Evolutionary conservation across 2,797 vertebrate genomes (phyloP), one percentile per base, ranked within the genome.

Genomic region (Channallabes apus): DNA sequence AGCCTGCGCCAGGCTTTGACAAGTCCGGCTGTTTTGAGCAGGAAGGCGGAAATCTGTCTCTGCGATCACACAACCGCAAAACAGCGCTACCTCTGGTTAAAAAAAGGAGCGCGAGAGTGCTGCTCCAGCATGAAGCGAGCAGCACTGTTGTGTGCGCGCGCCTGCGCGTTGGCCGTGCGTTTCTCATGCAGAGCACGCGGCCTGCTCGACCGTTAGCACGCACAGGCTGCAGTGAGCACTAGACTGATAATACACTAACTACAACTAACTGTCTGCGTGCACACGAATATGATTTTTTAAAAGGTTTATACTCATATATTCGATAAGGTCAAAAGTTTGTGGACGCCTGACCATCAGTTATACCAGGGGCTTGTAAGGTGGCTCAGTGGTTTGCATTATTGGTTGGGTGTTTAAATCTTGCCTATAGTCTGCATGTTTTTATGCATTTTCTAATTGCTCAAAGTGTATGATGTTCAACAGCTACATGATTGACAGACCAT

Each of bases 41-140:
- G 67, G 79, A 88, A 84, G 83, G 85, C 86, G 81, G 85, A 88
- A 87, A 76, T 69, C 27, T 79, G 29, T 9, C 51, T 58, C 58
- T 22, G 69, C 0, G 51, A 84, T 82, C 64, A 62, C 22, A 72
- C n/a, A 65, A 54, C 58, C 64, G 61, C 22, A 80, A 62, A 75
- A 82, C 77, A 86, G 86, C 80, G 68, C 62, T 82, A 58, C 87
- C 84, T 86, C 86, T 62, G 61, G 65, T 77, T 80, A n/a, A n/a
- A 75, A 46, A 46, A 83, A 83, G 69, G 75, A 27, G 78, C 41
- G 82, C 41, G 56, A 24, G 80, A 20, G n/a, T 20, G 35, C 6
- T 12, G 71, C 41, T 51, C 71, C 22, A 73, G 71, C 24, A 15
- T 59, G 20, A 77, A 77, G 9, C 75, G 54, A 35, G 35, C 35